These are phyloP conservation scores for Dusona sp. DNA, from an alignment of 2,888 invertebrate species.

Conservation along the genomic window DNA sequence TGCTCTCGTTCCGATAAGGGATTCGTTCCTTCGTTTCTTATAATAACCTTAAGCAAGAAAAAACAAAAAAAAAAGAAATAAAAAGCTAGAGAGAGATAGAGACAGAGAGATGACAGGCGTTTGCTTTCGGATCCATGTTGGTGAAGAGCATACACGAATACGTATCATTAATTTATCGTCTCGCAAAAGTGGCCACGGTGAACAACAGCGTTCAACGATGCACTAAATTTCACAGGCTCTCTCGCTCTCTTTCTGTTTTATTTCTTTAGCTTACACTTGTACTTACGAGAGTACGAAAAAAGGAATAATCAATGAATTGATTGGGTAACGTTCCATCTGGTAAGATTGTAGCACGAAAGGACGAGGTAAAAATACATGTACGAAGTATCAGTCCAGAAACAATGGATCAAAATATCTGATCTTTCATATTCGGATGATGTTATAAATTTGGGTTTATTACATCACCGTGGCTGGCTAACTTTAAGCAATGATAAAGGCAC, in stretches of 20 bases:
- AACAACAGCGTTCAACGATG: constrained; percentile 59
- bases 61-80: constrained; percentile 8
- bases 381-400: not conserved
- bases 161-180: constrained; percentile 65
- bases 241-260: not conserved
- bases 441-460: not conserved
- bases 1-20: constrained; percentile 66
- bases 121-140: constrained; percentile 1
- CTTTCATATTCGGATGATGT: not conserved
- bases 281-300: constrained; percentile 48
- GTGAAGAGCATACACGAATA: constrained; percentile 53
- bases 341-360: constrained; percentile 26
- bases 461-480: not conserved
- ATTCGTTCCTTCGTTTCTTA: constrained; percentile 64
- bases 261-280: not conserved
- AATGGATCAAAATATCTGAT: not conserved
- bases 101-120: constrained; percentile 8
- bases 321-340: constrained; percentile 26
- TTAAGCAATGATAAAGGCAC: not conserved
- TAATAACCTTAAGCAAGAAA: constrained; percentile 46
- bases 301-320: constrained; percentile 59
- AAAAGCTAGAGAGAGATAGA: constrained; percentile 22
- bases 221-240: constrained; percentile 59
- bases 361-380: not conserved
- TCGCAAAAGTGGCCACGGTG: constrained; percentile 43